Base-by-base conservation (phyloP, 2,113 vertebrate species). In the Sterrhoptilus dennistouni region DNA sequence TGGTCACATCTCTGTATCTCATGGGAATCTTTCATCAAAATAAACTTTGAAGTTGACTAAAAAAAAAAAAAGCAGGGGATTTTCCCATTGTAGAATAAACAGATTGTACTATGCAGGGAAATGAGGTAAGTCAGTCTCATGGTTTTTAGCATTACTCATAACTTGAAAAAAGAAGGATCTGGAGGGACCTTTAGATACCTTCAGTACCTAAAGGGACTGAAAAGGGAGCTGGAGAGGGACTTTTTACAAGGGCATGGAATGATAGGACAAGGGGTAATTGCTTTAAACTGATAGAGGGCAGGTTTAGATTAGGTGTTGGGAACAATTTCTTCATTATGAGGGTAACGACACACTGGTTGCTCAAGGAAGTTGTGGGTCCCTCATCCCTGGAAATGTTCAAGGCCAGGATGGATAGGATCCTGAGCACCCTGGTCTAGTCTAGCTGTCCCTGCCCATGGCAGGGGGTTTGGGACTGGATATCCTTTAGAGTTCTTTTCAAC, bases 1-100 rank as follows among this genome's bases (percentile, higher is more conserved):
- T 92, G 56, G 54, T 79, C 65, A 76, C 61, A 49, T 33, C 0
- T 3, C 44, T 78, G 36, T 42, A 33, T 54, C 79, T 36, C 59
- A 93, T 60, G 23, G 64, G 60, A 92, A 87, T 84, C 91, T 90
- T 92, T 57, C 57, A 87, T 53, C 57, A 87, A 89, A 94, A 83
- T 61, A 89, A 90, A 76, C 83, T 89, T 71, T 91, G 76, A 84
- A 79, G 33, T 68, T 92, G 57, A 65, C 36, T 60, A 4, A 44
- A 45, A 31, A 70, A 35, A 11, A 11, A 14, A 35, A 17, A 11
- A 14, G 38, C 38, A 38, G 38, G 36, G 52, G 35, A 42, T 87
- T 95, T 95, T 87, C 86, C 95, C 38, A 22, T 53, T 57, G 20
- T 11, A 87, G 87, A 89, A 47, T 54, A 94, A 97, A 89, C 44